Evolutionary conservation across 2,797 vertebrate species (phyloP), one percentile per base, ranked within the genome.

Genomic region (Scyliorhinus canicula): DNA sequence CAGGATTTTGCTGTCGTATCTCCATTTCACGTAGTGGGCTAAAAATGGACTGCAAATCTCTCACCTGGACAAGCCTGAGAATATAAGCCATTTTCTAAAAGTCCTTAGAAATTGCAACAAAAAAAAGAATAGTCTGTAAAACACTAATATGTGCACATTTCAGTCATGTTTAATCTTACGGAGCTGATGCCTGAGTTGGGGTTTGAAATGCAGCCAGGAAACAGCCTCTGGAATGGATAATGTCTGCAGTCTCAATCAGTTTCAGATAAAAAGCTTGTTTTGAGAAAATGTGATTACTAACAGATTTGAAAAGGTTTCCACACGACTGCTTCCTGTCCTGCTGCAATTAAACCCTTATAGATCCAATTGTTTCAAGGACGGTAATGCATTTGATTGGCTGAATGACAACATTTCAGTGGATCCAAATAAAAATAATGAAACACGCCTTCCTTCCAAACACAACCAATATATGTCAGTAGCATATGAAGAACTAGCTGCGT

Each of bases 251-350:
- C 35, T 40, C 19, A 91, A 91, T 91, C 88, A 65, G 57, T 91
- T 65, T 91, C 88, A 65, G 88, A 91, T 91, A 91, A 91, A n/a
- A 91, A 91, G 60, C 35, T 11, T 65, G 40, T 65, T 91, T 91
- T 26, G n/a, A 88, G 35, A 91, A 63, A 65, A 65, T 60, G 65
- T 91, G 88, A 91, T 91, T 65, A 44, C 21, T 91, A 65, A 65
- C 57, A 91, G 88, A 60, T 91, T 91, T 65, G 57, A 91, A 91
- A 91, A 21, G 60, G 24, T 91, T 91, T 65, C 60, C 88, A 65
- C 88, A 65, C 57, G 4, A 24, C n/a, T 91, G 88, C 60, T 91
- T 91, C 88, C 88, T 26, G 24, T 91, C 60, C 57, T 65, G 60
- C 63, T 91, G n/a, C 5, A 24, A 65, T 90, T 91, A 65, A 40